phyloP scores from a whole-genome alignment of 64 coral and sea anemone species.

The Pocillopora verrucosa region DNA sequence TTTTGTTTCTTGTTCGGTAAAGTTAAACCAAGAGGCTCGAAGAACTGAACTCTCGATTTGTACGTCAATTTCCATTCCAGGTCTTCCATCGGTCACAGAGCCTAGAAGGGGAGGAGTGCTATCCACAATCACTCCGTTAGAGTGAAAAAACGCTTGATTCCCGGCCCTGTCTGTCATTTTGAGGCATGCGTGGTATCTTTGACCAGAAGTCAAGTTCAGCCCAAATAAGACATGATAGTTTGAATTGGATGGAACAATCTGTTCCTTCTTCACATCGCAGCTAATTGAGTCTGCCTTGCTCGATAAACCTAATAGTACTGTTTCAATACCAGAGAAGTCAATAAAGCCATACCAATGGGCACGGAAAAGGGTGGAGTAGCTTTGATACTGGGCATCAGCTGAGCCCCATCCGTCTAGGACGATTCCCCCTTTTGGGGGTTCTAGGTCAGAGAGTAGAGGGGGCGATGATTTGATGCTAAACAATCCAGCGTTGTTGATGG shows the following conservation, averaged over 20 bases:
- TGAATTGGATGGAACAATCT: slow-evolving; percentile 50
- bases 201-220: slow-evolving; percentile 68
- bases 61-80: slow-evolving; percentile 56
- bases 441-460: slow-evolving; percentile 74
- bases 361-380: slow-evolving; percentile 81
- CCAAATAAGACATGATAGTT: slow-evolving; percentile 74
- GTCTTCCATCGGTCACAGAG: slow-evolving; percentile 71
- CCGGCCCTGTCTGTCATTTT: slow-evolving; percentile 81
- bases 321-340: slow-evolving; percentile 82
- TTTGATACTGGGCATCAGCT: slow-evolving; percentile 84
- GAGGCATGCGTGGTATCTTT: slow-evolving; percentile 72
- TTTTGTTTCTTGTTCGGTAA: slow-evolving; percentile 73
- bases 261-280: slow-evolving; percentile 69
- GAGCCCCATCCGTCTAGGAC: slow-evolving; percentile 92
- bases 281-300: slow-evolving; percentile 26
- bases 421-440: slow-evolving; percentile 66
- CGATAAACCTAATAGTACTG: slow-evolving; percentile 70
- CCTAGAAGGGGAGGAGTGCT: slow-evolving; percentile 74
- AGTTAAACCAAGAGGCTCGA: slow-evolving; percentile 79
- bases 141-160: slow-evolving; percentile 71
- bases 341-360: slow-evolving; percentile 91
- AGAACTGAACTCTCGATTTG: slow-evolving; percentile 84
- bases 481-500: slow-evolving; percentile 71
- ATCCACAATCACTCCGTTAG: slow-evolving; percentile 83
- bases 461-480: slow-evolving; percentile 64